These are phyloP conservation scores for Drosophila virilis DNA, from an alignment of 1,140 invertebrate species.

Conservation along the genomic window DNA sequence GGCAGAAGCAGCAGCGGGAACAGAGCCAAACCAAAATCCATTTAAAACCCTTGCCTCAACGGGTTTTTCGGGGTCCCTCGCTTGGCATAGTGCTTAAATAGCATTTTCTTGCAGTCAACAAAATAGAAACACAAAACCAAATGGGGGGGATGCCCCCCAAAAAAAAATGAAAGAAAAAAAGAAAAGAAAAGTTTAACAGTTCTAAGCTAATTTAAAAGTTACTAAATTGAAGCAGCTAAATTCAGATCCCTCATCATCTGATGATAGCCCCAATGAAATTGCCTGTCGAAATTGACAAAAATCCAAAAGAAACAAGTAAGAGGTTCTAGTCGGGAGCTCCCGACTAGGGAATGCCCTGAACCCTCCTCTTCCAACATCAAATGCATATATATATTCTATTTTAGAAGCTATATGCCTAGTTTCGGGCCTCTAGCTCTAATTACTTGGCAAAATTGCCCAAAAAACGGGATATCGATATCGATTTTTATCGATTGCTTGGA, in stretches of 20 bases:
- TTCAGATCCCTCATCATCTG: slow-evolving; percentile 54
- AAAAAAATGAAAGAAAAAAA: slow-evolving; percentile 23
- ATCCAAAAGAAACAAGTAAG: not conserved
- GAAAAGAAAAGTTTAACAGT: slow-evolving; percentile 38
- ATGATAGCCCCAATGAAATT: slow-evolving; percentile 69
- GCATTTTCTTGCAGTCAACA: slow-evolving; percentile 59
- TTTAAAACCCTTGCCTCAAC: slow-evolving; percentile 68
- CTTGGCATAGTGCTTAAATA: slow-evolving; percentile 61
- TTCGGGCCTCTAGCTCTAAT: no score
- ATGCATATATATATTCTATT: no score
- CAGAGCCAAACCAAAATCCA: slow-evolving; percentile 68
- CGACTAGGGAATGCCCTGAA: no score
- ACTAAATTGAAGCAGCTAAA: slow-evolving; percentile 65
- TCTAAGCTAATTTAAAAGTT: slow-evolving; percentile 81
- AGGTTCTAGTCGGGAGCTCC: no score
- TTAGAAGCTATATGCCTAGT: no score
- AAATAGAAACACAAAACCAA: slow-evolving; percentile 40
- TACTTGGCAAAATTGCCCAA: no score
- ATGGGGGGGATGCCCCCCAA: slow-evolving; percentile 8
- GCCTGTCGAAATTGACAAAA: slow-evolving; percentile 41
- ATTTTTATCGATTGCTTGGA: no score
- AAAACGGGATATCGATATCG: no score
- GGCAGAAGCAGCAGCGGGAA: not conserved
- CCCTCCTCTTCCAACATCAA: no score
- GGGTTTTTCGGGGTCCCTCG: slow-evolving; percentile 37